A percentile compares a stretch with the other conserved stretches of the same genome.
Conservation (phyloP, 2,888 invertebrate species). For the Erynnis tages region DNA sequence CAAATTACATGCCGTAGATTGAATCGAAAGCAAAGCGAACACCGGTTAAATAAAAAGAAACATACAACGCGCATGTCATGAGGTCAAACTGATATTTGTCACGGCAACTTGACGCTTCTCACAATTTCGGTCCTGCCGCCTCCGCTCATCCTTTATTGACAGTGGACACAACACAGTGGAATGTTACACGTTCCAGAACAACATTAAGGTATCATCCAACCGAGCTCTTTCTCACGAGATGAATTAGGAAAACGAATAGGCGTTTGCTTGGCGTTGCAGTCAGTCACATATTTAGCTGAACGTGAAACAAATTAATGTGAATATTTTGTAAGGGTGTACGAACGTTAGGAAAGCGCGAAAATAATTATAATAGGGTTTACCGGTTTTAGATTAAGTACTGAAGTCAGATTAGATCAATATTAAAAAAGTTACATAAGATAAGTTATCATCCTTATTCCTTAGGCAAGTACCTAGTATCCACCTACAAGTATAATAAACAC, state of each 20-base stretch:
- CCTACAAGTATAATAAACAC: too few relatives aligned
- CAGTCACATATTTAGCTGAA: too few relatives aligned
- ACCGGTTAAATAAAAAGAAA: neutral
- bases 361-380: too few relatives aligned
- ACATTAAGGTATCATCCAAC: conserved; percentile 3
- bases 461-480: too few relatives aligned
- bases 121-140: conserved; percentile 34
- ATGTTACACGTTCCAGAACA: conserved; percentile 11
- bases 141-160: conserved; percentile 33
- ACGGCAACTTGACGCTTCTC: conserved; percentile 47
- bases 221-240: neutral
- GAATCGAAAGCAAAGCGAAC: neutral
- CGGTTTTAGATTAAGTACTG: too few relatives aligned
- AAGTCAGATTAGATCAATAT: too few relatives aligned
- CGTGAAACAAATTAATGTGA: too few relatives aligned
- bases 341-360: too few relatives aligned
- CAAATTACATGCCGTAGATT: neutral
- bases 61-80: conserved; percentile 27
- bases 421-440: too few relatives aligned
- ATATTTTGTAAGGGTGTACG: too few relatives aligned
- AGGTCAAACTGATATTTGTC: conserved; percentile 43
- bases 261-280: neutral
- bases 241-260: neutral
- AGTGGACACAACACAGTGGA: conserved; percentile 12
- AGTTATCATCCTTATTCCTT: too few relatives aligned